These are phyloP conservation scores for Drosophila lini DNA, from an alignment of 1,140 invertebrate species.

Conservation along the genomic window DNA sequence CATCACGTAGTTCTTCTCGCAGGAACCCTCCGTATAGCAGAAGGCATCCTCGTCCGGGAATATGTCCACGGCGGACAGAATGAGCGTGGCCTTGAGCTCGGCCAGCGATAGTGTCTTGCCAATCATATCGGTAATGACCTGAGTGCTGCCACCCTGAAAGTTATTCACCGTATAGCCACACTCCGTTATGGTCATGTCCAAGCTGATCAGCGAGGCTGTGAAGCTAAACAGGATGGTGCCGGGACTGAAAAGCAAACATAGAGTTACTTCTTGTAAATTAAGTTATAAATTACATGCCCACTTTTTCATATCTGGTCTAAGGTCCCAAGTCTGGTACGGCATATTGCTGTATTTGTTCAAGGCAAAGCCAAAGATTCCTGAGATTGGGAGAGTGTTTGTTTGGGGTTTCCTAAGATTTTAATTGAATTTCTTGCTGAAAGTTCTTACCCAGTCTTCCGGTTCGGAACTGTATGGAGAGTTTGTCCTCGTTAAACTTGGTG, in stretches of 20 bases:
- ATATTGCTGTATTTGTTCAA: slow-evolving; percentile 91
- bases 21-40: slow-evolving; percentile 90
- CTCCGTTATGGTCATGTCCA: slow-evolving; percentile 89
- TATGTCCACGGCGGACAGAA: slow-evolving; percentile 90
- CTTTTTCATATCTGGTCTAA: slow-evolving; percentile 88
- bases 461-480: slow-evolving; percentile 90
- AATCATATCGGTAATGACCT: slow-evolving; percentile 72
- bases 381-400: background rate
- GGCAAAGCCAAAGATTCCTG: slow-evolving; percentile 89
- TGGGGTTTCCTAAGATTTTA: background rate
- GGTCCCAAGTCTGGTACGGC: slow-evolving; percentile 94
- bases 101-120: slow-evolving; percentile 73
- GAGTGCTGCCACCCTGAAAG: slow-evolving; percentile 80
- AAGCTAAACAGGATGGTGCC: slow-evolving; percentile 87
- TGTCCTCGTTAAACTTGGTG: slow-evolving; percentile 93
- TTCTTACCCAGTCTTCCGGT: slow-evolving; percentile 88
- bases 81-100: slow-evolving; percentile 74
- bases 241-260: slow-evolving; percentile 24
- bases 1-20: slow-evolving; percentile 90
- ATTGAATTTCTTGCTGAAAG: no score
- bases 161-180: slow-evolving; percentile 75
- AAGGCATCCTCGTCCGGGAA: slow-evolving; percentile 94
- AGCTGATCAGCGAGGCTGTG: slow-evolving; percentile 88
- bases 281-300: background rate
- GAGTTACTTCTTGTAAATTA: background rate